A percentile compares a stretch with the other conserved stretches of the same genome.
phyloP scores from a whole-genome alignment of 2,113 vertebrate species.

The Cathartes aura region DNA sequence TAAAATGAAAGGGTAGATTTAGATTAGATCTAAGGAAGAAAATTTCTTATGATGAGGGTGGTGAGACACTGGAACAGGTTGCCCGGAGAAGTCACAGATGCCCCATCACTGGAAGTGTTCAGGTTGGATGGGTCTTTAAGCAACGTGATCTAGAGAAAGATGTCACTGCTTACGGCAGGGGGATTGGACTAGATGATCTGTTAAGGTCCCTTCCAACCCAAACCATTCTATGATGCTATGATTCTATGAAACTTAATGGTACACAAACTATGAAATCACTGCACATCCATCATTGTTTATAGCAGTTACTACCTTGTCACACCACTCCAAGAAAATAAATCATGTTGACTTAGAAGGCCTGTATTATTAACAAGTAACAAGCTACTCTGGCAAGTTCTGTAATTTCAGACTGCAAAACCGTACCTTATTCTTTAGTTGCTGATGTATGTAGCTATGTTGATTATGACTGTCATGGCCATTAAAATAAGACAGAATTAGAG shows the following conservation, averaged over 20 bases:
- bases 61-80: not conserved
- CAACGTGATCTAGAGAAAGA: not conserved
- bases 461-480: not conserved
- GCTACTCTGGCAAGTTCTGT: not conserved
- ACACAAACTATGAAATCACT: not conserved
- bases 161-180: not conserved
- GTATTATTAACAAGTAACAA: not conserved
- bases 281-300: not conserved
- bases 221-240: not conserved
- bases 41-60: fast-evolving
- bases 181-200: not conserved
- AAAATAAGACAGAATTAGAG: not conserved
- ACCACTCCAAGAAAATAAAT: not conserved
- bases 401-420: not conserved
- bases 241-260: not conserved
- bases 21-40: not conserved
- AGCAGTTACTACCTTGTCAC: not conserved
- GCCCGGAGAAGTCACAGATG: not conserved
- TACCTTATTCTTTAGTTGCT: not conserved
- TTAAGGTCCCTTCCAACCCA: not conserved
- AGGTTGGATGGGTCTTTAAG: not conserved
- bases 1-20: not conserved
- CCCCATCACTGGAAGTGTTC: not conserved
- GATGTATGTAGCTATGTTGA: not conserved
- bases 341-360: not conserved